Conservation (phyloP, 53 echinoderm and acorn worm species). For the Echinometra lucunter region DNA sequence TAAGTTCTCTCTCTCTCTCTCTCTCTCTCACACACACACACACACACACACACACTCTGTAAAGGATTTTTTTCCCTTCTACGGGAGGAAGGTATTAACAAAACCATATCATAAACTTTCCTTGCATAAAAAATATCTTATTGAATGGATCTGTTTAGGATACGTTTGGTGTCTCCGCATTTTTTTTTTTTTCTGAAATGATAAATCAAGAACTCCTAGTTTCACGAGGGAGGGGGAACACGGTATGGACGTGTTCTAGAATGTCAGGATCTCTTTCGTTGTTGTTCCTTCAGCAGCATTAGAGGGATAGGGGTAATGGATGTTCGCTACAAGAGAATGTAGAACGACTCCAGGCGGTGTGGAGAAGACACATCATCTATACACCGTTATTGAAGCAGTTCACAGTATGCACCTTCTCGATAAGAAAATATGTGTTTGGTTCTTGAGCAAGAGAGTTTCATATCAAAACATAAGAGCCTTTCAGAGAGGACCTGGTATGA, state of each 20-base stretch:
- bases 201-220: too few relatives aligned
- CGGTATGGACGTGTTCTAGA: not conserved
- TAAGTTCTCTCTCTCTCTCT: too few relatives aligned
- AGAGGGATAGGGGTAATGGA: slow-evolving; percentile 47
- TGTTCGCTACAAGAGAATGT: slow-evolving; percentile 56
- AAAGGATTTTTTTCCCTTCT: too few relatives aligned
- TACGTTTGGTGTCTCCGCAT: too few relatives aligned
- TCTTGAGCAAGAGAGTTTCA: not conserved
- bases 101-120: too few relatives aligned
- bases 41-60: too few relatives aligned
- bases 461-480: not conserved
- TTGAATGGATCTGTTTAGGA: too few relatives aligned
- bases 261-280: slow-evolving; percentile 47
- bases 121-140: too few relatives aligned
- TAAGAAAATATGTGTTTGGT: not conserved
- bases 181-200: too few relatives aligned
- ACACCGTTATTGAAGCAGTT: not conserved
- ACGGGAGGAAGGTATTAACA: too few relatives aligned
- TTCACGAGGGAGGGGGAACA: not conserved
- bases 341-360: slow-evolving; percentile 37
- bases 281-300: slow-evolving; percentile 57
- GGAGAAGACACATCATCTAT: not conserved
- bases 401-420: not conserved
- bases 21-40: too few relatives aligned
- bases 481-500: not conserved